These are phyloP conservation scores for Pyrrhia umbra DNA, from an alignment of 2,888 invertebrate genomes.

Conservation along the genomic window DNA sequence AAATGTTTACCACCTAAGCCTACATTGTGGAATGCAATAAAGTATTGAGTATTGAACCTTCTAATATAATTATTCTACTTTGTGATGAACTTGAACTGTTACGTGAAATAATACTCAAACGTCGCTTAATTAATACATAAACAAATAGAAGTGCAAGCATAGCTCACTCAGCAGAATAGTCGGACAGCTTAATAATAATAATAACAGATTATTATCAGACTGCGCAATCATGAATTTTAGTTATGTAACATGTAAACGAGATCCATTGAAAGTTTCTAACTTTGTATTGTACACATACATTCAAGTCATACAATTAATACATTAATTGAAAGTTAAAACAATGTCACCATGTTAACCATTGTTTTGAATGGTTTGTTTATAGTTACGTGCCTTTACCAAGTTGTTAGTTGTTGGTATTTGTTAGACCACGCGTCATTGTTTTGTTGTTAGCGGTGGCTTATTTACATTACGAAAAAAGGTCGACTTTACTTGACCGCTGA, in stretches of 20 bases:
- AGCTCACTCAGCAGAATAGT: not conserved
- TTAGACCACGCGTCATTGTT: conserved; percentile 43
- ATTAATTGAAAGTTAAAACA: conserved; percentile 39
- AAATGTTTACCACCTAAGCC: not conserved
- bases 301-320: conserved; percentile 18
- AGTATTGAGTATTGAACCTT: too few relatives aligned
- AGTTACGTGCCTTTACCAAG: conserved; percentile 76
- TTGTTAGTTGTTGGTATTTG: conserved; percentile 69
- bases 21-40: too few relatives aligned
- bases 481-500: not conserved
- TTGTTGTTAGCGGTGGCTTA: conserved; percentile 17
- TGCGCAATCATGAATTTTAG: conserved; percentile 9
- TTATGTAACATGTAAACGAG: conserved; percentile 45
- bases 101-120: not conserved
- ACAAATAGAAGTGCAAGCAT: conserved; percentile 1
- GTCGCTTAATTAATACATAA: not conserved
- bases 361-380: conserved; percentile 71
- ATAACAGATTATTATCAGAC: conserved; percentile 6
- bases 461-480: not conserved
- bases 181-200: not conserved
- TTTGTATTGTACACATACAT: conserved; percentile 9
- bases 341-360: conserved; percentile 66
- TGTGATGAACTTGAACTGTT: not conserved
- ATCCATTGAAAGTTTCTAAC: conserved; percentile 7
- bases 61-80: not conserved